phyloP scores from a whole-genome alignment of 1,140 invertebrate genomes.

The Thrips palmi region DNA sequence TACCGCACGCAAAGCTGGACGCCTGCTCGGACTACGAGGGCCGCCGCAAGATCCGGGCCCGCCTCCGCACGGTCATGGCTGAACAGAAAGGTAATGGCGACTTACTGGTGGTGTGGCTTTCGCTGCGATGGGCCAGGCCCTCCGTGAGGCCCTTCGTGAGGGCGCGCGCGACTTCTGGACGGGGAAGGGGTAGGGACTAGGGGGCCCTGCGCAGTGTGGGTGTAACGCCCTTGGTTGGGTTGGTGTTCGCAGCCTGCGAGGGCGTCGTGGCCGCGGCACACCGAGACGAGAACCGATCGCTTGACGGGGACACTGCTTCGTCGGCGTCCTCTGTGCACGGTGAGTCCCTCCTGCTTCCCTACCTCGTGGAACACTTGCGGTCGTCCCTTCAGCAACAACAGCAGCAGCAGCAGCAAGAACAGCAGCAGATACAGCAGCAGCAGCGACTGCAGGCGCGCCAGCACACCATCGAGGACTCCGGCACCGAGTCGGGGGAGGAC shows the following conservation, averaged over 20 bases:
- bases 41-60: slow-evolving; percentile 54
- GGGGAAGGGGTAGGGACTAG: neutral
- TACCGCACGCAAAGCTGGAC: too few relatives aligned
- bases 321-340: slow-evolving; percentile 20
- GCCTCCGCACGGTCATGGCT: slow-evolving; percentile 56
- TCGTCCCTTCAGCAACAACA: slow-evolving; percentile 17
- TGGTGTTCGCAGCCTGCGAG: slow-evolving; percentile 6
- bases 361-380: slow-evolving; percentile 35
- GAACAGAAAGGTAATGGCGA: slow-evolving; percentile 46
- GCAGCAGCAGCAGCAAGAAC: slow-evolving; percentile 14
- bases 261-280: slow-evolving; percentile 1
- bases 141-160: too few relatives aligned
- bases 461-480: slow-evolving; percentile 32
- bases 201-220: too few relatives aligned
- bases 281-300: neutral
- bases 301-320: neutral
- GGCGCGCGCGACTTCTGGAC: neutral
- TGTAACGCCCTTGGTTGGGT: too few relatives aligned
- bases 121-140: too few relatives aligned
- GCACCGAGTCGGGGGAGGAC: slow-evolving; percentile 47
- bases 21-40: slow-evolving; percentile 71
- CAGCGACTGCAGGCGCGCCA: slow-evolving; percentile 12
- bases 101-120: neutral
- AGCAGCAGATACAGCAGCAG: slow-evolving; percentile 16
- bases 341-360: slow-evolving; percentile 37